Evolutionary conservation across 2,113 vertebrate genomes (phyloP).

Genomic region (Amphilophus citrinellus): DNA sequence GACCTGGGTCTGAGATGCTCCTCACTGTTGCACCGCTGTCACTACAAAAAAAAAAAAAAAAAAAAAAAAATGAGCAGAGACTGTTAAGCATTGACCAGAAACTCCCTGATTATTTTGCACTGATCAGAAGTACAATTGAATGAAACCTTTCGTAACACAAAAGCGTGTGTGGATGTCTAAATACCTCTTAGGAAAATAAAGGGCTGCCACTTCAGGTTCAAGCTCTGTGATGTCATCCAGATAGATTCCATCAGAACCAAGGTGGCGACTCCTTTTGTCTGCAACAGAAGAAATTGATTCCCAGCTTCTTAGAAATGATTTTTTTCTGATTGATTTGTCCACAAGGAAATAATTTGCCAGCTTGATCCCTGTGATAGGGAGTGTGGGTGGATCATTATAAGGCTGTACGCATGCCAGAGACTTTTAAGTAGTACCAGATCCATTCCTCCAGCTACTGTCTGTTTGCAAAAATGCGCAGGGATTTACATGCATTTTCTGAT

Average conservation of each 20-base stretch:
- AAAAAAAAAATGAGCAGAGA: neutral
- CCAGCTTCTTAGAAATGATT: neutral
- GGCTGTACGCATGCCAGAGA: neutral
- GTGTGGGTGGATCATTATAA: neutral
- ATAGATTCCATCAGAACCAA: slow-evolving; percentile 95
- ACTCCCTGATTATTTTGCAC: neutral
- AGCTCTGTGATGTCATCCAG: slow-evolving; percentile 96
- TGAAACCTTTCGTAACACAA: neutral
- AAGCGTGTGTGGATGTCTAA: fast-evolving
- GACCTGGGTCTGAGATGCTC: slow-evolving; percentile 69
- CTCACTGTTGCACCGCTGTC: slow-evolving; percentile 73
- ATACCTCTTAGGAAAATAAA: slow-evolving; percentile 98
- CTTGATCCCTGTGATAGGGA: neutral
- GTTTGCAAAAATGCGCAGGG: neutral
- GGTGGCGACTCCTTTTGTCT: slow-evolving; percentile 94
- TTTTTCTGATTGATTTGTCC: neutral
- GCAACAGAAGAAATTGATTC: slow-evolving; percentile 12
- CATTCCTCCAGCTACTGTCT: neutral
- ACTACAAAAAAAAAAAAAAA: slow-evolving; percentile 57
- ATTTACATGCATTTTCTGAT: neutral
- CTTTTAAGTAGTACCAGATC: neutral
- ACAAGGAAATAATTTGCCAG: neutral
- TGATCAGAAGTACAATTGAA: neutral
- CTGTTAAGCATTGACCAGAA: neutral
- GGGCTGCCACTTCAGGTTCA: slow-evolving; percentile 94